phyloP scores from a whole-genome alignment of 2,888 invertebrate species.

The Tupiocoris notatus region DNA sequence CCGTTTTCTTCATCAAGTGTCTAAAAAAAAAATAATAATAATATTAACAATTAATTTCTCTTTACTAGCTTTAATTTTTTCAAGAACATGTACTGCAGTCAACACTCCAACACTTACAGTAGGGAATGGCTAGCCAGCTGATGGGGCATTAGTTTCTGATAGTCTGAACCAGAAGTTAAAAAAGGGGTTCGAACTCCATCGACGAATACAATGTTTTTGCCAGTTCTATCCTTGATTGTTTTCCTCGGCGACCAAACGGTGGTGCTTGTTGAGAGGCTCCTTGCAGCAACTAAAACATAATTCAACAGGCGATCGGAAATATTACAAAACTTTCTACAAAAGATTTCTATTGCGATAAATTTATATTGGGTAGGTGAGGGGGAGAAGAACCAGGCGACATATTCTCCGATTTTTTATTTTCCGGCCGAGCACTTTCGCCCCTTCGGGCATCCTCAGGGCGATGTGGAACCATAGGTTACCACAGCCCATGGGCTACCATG shows the following conservation, averaged over 20 bases:
- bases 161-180: constrained; percentile 86
- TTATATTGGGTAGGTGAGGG: too few relatives aligned
- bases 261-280: background rate
- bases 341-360: too few relatives aligned
- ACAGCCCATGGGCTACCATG: too few relatives aligned
- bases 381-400: too few relatives aligned
- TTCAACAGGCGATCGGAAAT: too few relatives aligned
- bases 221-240: constrained; percentile 62
- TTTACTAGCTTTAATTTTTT: background rate
- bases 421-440: too few relatives aligned
- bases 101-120: constrained; percentile 59
- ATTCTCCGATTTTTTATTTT: too few relatives aligned
- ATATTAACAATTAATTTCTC: too few relatives aligned
- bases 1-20: constrained; percentile 75
- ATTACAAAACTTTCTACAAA: too few relatives aligned
- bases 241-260: constrained; percentile 53
- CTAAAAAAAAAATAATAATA: too few relatives aligned
- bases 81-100: background rate
- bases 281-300: constrained; percentile 20
- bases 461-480: too few relatives aligned
- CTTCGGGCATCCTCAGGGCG: too few relatives aligned
- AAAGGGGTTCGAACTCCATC: constrained; percentile 97
- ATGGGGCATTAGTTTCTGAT: constrained; percentile 92
- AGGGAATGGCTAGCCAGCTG: constrained; percentile 90
- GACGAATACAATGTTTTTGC: constrained; percentile 89